Conservation (phyloP, 2,888 invertebrate species). For the Drosophila mulleri region DNA sequence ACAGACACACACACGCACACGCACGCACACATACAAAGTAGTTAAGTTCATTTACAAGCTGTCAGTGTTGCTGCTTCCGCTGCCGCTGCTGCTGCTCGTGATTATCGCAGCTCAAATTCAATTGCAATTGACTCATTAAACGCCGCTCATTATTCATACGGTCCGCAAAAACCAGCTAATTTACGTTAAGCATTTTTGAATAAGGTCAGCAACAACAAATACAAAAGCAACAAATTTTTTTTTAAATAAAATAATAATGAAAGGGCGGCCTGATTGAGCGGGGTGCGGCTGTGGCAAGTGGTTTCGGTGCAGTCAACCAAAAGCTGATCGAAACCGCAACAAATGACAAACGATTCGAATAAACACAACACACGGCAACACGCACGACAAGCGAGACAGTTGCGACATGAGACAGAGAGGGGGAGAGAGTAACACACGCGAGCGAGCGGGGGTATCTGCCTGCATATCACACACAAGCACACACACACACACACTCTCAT, state of each 20-base stretch:
- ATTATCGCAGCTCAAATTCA: conserved; percentile 61
- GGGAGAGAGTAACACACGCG: background rate
- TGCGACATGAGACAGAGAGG: background rate
- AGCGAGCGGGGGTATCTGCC: background rate
- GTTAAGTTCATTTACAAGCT: conserved; percentile 44
- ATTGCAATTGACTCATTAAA: conserved; percentile 75
- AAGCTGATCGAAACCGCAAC: conserved; percentile 75
- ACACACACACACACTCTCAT: conserved; percentile 10
- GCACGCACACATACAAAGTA: background rate
- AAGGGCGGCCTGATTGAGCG: conserved; percentile 10
- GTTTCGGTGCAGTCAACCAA: conserved; percentile 56
- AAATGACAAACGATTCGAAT: conserved; percentile 76
- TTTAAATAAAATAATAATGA: conserved; percentile 4
- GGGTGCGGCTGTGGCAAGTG: background rate
- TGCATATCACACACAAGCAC: too few relatives aligned
- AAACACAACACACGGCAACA: conserved; percentile 46
- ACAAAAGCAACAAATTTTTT: conserved; percentile 7
- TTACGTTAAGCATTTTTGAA: conserved; percentile 78
- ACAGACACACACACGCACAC: conserved; percentile 18
- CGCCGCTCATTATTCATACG: conserved; percentile 70
- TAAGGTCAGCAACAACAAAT: conserved; percentile 54
- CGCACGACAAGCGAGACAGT: conserved; percentile 2
- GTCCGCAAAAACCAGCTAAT: conserved; percentile 76
- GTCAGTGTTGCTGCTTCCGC: conserved; percentile 29
- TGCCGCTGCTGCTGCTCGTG: conserved; percentile 15